Percentiles rank a stretch among this genome's conserved stretches.
phyloP scores from a whole-genome alignment of 2,797 vertebrate genomes.

The Onychomys torridus region DNA sequence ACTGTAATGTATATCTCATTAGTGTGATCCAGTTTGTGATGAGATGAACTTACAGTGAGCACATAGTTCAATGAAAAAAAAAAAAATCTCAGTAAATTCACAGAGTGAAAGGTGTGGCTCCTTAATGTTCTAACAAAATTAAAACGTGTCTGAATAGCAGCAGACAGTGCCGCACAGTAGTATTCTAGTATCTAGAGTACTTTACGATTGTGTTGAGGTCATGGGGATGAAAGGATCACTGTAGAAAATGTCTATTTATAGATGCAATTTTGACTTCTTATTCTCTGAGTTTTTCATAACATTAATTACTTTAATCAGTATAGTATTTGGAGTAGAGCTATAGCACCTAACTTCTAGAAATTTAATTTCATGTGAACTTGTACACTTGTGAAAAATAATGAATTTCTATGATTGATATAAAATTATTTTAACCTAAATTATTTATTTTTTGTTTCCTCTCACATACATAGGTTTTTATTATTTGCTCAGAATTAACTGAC shows the following conservation, averaged over 20 bases:
- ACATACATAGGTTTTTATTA: background rate
- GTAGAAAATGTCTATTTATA: background rate
- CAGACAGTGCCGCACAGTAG: background rate
- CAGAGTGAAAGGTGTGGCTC: background rate
- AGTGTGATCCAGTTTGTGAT: background rate
- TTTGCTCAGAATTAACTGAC: conserved; percentile 23
- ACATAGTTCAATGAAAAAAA: background rate
- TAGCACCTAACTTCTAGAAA: background rate
- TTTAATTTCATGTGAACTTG: background rate
- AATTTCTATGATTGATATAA: background rate
- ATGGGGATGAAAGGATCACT: background rate
- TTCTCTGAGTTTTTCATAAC: background rate
- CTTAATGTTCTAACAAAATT: background rate
- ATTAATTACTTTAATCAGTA: background rate
- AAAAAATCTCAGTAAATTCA: background rate
- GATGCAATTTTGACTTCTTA: background rate
- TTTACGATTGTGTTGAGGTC: background rate
- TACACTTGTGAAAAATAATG: background rate
- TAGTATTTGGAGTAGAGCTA: background rate
- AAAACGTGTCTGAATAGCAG: background rate
- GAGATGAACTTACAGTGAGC: background rate
- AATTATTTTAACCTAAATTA: conserved; percentile 11
- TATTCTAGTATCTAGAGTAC: background rate
- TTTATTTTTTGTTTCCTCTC: background rate
- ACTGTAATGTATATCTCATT: background rate